Conservation (phyloP, 2,797 vertebrate genomes). For the Microctenopoma steveboyesi region DNA sequence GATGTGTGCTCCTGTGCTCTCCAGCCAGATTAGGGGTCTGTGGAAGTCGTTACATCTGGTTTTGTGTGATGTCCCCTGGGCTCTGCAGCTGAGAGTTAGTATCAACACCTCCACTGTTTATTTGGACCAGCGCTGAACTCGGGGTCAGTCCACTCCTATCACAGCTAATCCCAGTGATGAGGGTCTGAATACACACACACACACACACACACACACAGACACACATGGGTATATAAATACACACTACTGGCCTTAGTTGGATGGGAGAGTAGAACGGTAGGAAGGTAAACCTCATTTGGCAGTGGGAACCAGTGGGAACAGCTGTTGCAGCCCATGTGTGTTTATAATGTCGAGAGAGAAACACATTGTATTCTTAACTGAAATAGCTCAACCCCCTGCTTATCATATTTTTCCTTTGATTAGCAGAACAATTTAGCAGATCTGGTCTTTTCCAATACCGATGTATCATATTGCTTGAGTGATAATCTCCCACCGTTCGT, state of each 20-base stretch:
- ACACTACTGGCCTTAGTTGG: neutral
- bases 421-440: constrained; percentile 18
- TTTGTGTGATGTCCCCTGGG: constrained; percentile 58
- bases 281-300: constrained; percentile 22
- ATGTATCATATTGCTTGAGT: constrained; percentile 1
- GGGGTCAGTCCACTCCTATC: constrained; percentile 61
- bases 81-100: constrained; percentile 63
- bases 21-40: constrained; percentile 51
- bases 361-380: constrained; percentile 50
- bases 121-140: constrained; percentile 68
- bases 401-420: constrained; percentile 16
- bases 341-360: constrained; percentile 47
- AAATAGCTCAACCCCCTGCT: constrained; percentile 32
- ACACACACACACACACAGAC: neutral
- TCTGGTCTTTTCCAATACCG: constrained; percentile 3
- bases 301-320: constrained; percentile 61
- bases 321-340: constrained; percentile 55
- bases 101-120: constrained; percentile 79
- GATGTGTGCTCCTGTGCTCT: constrained; percentile 32
- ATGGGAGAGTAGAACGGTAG: constrained; percentile 18
- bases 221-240: constrained; percentile 26
- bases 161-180: constrained; percentile 58
- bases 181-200: constrained; percentile 19
- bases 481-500: constrained; percentile 31
- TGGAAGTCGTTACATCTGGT: constrained; percentile 67